phyloP scores from a whole-genome alignment of 2,888 invertebrate genomes.

The Hymenopus coronatus region DNA sequence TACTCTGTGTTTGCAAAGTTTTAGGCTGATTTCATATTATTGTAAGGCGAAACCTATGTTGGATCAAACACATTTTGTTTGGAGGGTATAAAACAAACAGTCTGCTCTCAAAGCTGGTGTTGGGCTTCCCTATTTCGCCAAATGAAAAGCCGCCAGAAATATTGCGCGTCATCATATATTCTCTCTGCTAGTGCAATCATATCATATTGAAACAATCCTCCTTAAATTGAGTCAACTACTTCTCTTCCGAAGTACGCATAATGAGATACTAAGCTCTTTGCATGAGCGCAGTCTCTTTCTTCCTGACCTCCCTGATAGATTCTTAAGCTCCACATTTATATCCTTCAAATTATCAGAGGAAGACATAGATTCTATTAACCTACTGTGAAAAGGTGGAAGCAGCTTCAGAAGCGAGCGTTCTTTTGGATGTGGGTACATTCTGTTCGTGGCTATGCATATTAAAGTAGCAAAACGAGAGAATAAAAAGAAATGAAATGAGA shows the following conservation, averaged over 20 bases:
- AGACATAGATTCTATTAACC: neutral
- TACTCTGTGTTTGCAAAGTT: no score
- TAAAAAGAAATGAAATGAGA: neutral
- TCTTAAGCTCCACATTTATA: neutral
- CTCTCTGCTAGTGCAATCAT: no score
- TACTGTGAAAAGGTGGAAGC: neutral
- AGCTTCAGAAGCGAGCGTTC: neutral
- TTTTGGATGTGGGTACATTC: neutral
- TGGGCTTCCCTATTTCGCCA: no score
- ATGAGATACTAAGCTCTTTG: neutral
- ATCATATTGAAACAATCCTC: no score
- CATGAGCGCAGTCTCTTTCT: neutral
- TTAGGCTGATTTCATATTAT: no score
- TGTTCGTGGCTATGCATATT: neutral
- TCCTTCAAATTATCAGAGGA: neutral
- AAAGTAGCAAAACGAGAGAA: neutral
- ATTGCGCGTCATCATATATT: no score
- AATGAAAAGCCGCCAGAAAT: no score
- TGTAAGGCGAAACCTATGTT: no score
- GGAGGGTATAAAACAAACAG: no score
- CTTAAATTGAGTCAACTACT: no score
- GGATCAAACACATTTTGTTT: no score
- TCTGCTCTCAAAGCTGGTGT: no score
- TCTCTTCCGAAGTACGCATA: neutral
- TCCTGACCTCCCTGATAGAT: neutral